These are phyloP conservation scores for Spilarctia lutea DNA, from an alignment of 2,888 invertebrate species.

Conservation along the genomic window DNA sequence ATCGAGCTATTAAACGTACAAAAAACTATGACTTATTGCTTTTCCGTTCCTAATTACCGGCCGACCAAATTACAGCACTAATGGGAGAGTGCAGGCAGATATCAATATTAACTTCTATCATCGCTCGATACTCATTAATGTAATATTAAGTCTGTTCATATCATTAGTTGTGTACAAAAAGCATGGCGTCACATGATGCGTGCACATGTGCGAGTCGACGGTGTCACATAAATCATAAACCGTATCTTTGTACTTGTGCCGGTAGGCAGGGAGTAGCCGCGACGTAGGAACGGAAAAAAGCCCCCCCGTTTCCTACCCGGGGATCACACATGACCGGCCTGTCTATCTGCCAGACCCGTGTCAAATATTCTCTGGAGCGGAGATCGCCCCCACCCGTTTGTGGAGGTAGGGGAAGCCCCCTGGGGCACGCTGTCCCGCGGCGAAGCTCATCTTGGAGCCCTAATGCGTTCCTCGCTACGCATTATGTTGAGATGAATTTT, in stretches of 20 bases:
- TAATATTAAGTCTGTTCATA: constrained; percentile 61
- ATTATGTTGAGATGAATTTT: constrained; percentile 83
- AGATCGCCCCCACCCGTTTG: constrained; percentile 77
- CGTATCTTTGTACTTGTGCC: constrained; percentile 77
- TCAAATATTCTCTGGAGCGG: constrained; percentile 87
- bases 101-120: constrained; percentile 62
- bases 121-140: constrained; percentile 68
- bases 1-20: constrained; percentile 38
- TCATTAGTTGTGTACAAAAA: constrained; percentile 77
- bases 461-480: constrained; percentile 82
- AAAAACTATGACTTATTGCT: constrained; percentile 45
- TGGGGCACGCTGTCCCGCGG: constrained; percentile 85
- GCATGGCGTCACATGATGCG: constrained; percentile 71
- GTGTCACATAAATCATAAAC: constrained; percentile 82
- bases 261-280: constrained; percentile 74
- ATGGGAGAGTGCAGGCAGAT: constrained; percentile 46
- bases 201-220: constrained; percentile 81
- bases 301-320: constrained; percentile 82
- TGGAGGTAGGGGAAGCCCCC: constrained; percentile 76
- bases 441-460: constrained; percentile 85
- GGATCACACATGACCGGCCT: constrained; percentile 87
- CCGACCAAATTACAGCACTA: constrained; percentile 58
- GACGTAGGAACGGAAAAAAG: constrained; percentile 83
- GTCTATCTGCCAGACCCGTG: constrained; percentile 87
- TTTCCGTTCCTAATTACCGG: constrained; percentile 52